These are phyloP conservation scores for Muraenolepis orangiensis DNA, from an alignment of 2,797 vertebrate genomes.

Conservation along the genomic window DNA sequence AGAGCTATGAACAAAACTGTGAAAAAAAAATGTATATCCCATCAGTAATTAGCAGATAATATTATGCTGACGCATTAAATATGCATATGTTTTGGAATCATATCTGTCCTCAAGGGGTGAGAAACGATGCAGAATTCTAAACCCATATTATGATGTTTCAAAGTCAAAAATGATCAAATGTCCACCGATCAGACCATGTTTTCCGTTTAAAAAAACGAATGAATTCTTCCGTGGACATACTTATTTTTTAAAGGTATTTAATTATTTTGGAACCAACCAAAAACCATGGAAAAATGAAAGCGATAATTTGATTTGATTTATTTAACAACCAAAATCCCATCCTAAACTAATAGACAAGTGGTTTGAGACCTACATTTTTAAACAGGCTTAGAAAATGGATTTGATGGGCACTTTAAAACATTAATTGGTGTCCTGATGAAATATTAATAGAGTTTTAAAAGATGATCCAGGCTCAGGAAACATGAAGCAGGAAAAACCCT, in stretches of 20 bases:
- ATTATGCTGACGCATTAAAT: conserved; percentile 16
- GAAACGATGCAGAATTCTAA: conserved; percentile 8
- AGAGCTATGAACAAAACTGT: background rate
- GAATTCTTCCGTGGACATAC: background rate
- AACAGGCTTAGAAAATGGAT: background rate
- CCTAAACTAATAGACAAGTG: background rate
- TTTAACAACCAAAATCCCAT: background rate
- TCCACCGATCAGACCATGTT: background rate
- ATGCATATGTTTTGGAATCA: conserved; percentile 1
- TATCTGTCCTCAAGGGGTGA: background rate
- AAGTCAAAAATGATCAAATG: background rate
- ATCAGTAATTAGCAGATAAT: background rate
- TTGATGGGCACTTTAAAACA: conserved; percentile 7
- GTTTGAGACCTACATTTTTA: background rate
- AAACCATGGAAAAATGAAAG: background rate
- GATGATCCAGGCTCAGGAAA: background rate
- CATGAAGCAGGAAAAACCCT: background rate
- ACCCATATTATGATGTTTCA: background rate
- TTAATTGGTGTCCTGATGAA: conserved; percentile 13
- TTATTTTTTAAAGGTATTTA: background rate
- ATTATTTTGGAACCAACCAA: background rate
- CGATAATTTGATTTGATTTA: background rate
- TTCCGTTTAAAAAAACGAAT: background rate
- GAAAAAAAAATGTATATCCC: background rate
- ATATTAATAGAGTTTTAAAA: conserved; percentile 3